Base-by-base conservation (phyloP, 2,888 invertebrate species). In the Pomacea canaliculata region DNA sequence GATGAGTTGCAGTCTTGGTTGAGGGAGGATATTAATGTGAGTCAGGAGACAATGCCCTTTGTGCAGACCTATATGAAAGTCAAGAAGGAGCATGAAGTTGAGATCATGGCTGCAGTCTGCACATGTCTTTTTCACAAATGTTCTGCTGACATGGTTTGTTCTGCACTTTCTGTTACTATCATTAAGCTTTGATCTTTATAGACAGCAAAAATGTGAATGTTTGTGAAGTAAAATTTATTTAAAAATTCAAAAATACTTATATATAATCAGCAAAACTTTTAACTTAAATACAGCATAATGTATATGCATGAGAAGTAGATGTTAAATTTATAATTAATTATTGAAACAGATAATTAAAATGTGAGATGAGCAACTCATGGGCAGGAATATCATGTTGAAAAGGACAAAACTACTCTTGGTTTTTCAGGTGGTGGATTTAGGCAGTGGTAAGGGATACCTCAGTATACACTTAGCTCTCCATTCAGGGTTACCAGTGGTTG, bases 381-480 rank as follows among this genome's bases (percentile, higher is more conserved):
- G 8, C 51, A 56, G 1, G 51, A 56, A 7, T 16, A 13, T 56
- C 51, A 56, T 56, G 51, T 56, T 56, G 51, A 16, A 56, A 56
- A 16, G 51, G 4, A 37, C 37, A 56, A 56, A 56, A 10, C 51
- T 56, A 4, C 51, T 13, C 51, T 56, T 71, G 16, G 68, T 65
- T 49, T 68, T 81, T 9, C 92, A 93, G 90, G 92, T 95, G 65
- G 92, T 97, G 23, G 97, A 97, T 89, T 94, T 96, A 66, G 97
- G 97, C 0, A 96, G 96, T 86, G 97, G 97, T 0, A 95, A 96
- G 88, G 97, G 97, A 0, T 96, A 96, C 90, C 91, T 97, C 62
- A 95, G 95, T 66, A 94, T 94, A 0, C 93, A 94, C 18, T 89
- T 97, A 70, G 93, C 95, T 0, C 92, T 95, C 8, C 93, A 94